phyloP scores from a whole-genome alignment of 2,113 vertebrate species.

The Crotalus helleri region DNA sequence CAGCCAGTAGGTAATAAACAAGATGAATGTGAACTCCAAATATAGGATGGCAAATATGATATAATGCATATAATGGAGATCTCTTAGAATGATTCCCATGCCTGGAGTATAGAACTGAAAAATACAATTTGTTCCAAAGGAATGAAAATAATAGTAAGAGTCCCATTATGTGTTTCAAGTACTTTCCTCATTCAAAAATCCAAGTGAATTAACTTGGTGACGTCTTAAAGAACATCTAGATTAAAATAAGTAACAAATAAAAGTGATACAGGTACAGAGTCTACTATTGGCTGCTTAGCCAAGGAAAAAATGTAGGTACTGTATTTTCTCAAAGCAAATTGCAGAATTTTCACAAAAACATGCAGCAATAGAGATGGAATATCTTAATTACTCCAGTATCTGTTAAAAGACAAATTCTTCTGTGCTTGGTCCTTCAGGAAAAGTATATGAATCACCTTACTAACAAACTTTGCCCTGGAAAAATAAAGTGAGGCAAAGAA shows the following conservation, averaged over 20 bases:
- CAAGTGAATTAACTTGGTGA: background rate
- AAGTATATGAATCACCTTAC: background rate
- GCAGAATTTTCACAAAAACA: background rate
- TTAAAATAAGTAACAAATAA: background rate
- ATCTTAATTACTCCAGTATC: background rate
- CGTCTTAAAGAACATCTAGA: background rate
- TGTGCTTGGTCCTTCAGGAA: background rate
- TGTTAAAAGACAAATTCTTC: background rate
- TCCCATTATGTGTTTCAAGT: background rate
- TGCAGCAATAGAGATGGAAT: background rate
- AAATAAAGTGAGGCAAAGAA: background rate
- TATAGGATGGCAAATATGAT: background rate
- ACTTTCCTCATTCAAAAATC: background rate
- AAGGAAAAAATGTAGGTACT: background rate
- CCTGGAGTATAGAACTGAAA: background rate
- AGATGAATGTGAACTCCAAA: background rate
- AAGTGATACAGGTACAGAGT: background rate
- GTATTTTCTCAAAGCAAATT: background rate
- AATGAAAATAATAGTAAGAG: background rate
- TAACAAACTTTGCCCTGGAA: background rate
- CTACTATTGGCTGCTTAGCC: background rate
- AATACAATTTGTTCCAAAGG: background rate
- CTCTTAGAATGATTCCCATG: background rate
- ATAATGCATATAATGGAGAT: background rate
- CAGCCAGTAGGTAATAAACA: background rate